Conservation (phyloP, 2,888 invertebrate genomes). For the Chloroclystis v-ata region DNA sequence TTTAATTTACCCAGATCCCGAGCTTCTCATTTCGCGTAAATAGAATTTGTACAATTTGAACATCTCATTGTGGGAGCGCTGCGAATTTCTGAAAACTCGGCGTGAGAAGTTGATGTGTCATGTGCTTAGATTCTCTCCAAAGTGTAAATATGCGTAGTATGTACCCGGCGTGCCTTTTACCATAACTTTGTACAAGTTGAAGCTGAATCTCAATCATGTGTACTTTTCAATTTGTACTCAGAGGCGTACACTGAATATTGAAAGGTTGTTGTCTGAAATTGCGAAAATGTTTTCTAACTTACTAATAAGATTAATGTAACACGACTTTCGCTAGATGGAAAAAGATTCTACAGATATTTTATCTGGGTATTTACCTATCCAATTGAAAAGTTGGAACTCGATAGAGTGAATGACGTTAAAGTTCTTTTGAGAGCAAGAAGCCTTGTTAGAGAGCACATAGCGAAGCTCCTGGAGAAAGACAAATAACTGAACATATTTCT, state of each 20-base stretch:
- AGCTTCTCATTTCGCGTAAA: conserved; percentile 43
- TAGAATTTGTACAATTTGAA: conserved; percentile 35
- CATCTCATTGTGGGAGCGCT: conserved; percentile 17
- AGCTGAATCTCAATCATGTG: conserved; percentile 9
- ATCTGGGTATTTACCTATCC: conserved; percentile 6
- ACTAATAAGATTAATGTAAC: background rate
- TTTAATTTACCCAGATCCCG: conserved; percentile 47
- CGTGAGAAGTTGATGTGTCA: conserved; percentile 15
- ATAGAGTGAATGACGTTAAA: conserved; percentile 12
- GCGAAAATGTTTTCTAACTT: conserved; percentile 4
- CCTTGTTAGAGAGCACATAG: conserved; percentile 4
- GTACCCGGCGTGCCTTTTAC: conserved; percentile 7
- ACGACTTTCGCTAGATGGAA: background rate
- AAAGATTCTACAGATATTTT: conserved; percentile 5
- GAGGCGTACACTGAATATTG: conserved; percentile 11
- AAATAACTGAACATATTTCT: background rate
- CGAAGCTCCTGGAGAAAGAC: background rate
- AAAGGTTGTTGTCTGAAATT: conserved; percentile 6
- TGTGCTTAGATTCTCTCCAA: conserved; percentile 9
- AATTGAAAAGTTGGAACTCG: conserved; percentile 5
- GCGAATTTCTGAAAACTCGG: conserved; percentile 15
- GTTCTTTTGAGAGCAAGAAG: conserved; percentile 19
- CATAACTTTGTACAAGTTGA: conserved; percentile 17
- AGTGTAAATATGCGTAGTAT: conserved; percentile 14
- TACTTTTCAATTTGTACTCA: conserved; percentile 12